These are phyloP conservation scores for Sander lucioperca DNA, from an alignment of 2,113 vertebrate genomes.

Conservation along the genomic window DNA sequence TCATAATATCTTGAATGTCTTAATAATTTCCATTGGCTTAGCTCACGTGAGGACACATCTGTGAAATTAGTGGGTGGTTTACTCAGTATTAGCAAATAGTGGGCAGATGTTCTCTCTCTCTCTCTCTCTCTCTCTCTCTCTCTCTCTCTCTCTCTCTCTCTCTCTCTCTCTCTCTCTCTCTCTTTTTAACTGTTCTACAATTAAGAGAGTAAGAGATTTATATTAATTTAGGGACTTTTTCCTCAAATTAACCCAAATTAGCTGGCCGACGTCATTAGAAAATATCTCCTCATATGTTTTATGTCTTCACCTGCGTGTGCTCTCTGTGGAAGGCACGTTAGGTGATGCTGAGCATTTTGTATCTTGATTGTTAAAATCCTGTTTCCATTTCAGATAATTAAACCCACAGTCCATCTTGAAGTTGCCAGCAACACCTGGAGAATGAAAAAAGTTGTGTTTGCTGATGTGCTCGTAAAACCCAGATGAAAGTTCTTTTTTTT, in stretches of 20 bases:
- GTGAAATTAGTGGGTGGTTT: neutral
- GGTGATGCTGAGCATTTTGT: neutral
- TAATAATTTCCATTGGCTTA: constrained; percentile 37
- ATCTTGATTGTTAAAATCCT: constrained; percentile 33
- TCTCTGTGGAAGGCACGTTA: neutral
- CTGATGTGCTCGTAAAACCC: constrained; percentile 32
- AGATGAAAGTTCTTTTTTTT: constrained; percentile 21
- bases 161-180: too few relatives aligned
- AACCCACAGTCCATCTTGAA: constrained; percentile 25
- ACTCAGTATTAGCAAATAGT: neutral
- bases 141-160: neutral
- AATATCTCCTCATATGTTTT: neutral
- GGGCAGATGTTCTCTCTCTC: neutral
- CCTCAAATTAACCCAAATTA: neutral
- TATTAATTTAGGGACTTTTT: neutral
- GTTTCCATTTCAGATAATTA: constrained; percentile 46
- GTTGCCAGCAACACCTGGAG: constrained; percentile 43
- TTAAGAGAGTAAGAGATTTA: neutral
- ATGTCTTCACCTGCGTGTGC: neutral
- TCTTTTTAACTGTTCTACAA: neutral
- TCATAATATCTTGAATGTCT: constrained; percentile 59
- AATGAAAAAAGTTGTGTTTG: constrained; percentile 14
- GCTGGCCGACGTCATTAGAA: neutral
- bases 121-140: neutral
- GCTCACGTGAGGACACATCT: constrained; percentile 21